Base-by-base conservation (phyloP, 2,888 invertebrate species). In the Tipula vernalis region DNA sequence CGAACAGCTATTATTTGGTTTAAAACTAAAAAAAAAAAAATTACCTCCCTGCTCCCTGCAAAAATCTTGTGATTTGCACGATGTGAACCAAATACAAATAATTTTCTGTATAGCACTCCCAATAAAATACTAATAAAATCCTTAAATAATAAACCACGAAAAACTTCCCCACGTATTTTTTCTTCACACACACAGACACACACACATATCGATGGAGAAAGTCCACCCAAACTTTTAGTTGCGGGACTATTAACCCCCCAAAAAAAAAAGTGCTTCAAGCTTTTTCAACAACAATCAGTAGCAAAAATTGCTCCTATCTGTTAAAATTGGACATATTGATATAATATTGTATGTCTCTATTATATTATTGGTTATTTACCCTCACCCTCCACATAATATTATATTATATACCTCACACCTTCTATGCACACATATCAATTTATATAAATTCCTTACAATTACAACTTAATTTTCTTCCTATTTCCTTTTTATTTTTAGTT, bases 281-380 rank as follows among this genome's bases (percentile, higher is more conserved):
- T 12, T 3, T 28, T 10, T 12, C 1, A 41, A 44, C 44, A 10
- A 44, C 44, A 10, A 12, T 5, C 6, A n/a, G 8, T 57, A 57
- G 51, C 51, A 57, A 71, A 51, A 51, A 28, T 71, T 71, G 71
- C 10, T 71, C 28, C 28, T 71, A 71, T 71, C 71, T 71, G 71
- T 71, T 71, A n/a, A 71, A 71, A 71, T 71, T 71, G 71, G 71
- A 71, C 71, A 71, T 71, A 71, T 71, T 71, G 71, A 71, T 71
- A 71, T 71, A 71, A 71, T 71, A 71, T 71, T 71, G 71, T 71
- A 71, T 28, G 28, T 71, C 71, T 71, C 71, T 71, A 71, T 71
- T 71, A 71, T 71, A 71, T 71, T 71, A 71, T 28, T 71, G 71
- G 71, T 71, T 71, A 71, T 71, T 71, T 28, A 28, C 28, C 28